Evolutionary conservation across 2,797 vertebrate genomes (phyloP).

Genomic region (Tarsius wallacei): DNA sequence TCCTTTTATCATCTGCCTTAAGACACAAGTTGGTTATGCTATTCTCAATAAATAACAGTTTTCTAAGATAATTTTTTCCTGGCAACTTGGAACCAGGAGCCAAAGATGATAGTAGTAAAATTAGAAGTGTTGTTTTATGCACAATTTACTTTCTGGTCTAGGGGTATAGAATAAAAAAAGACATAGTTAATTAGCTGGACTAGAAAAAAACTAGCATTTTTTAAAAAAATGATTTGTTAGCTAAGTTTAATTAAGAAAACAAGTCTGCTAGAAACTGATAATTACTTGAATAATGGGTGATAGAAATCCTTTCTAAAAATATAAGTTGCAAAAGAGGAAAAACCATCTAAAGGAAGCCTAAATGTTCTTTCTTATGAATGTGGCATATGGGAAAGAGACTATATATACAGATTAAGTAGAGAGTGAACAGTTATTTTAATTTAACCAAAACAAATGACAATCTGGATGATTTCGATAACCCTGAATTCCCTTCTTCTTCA

Average conservation of each 20-base stretch:
- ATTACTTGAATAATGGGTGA: slow-evolving; percentile 70
- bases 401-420: background rate
- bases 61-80: background rate
- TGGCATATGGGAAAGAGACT: background rate
- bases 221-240: slow-evolving; percentile 69
- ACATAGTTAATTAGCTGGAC: slow-evolving; percentile 51
- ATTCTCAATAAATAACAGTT: slow-evolving; percentile 67
- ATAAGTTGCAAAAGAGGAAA: slow-evolving; percentile 9
- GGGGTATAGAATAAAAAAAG: slow-evolving; percentile 34
- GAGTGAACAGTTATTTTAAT: background rate
- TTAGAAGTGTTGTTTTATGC: slow-evolving; percentile 52
- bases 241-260: slow-evolving; percentile 81
- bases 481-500: background rate
- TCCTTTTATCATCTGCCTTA: slow-evolving; percentile 37
- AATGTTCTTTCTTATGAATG: slow-evolving; percentile 19
- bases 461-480: background rate
- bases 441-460: slow-evolving; percentile 39
- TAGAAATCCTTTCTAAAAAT: slow-evolving; percentile 72
- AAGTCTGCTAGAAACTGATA: slow-evolving; percentile 74
- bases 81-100: slow-evolving; percentile 8
- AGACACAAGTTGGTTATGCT: background rate
- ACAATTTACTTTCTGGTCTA: slow-evolving; percentile 46
- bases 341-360: slow-evolving; percentile 16
- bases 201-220: slow-evolving; percentile 24
- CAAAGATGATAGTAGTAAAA: slow-evolving; percentile 46